Evolutionary conservation across 1,140 invertebrate genomes (phyloP).

Genomic region (Drosophila sp.): DNA sequence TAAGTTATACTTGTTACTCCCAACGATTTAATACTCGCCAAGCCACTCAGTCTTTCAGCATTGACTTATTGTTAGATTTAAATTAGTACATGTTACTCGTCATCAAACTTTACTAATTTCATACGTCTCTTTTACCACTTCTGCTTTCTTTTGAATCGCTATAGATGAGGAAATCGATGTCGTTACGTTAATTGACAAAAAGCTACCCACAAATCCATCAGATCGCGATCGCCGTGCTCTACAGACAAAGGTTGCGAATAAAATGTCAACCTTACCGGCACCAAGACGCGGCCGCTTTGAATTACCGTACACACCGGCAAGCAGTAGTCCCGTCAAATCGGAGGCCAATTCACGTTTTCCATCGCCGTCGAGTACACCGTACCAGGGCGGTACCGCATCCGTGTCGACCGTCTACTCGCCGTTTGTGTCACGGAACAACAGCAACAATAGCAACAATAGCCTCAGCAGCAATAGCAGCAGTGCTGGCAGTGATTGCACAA

Average conservation of each 20-base stretch:
- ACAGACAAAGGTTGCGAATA: constrained; percentile 84
- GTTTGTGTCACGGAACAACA: not conserved
- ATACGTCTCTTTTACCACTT: constrained; percentile 11
- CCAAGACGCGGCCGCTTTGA: constrained; percentile 47
- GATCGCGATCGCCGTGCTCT: constrained; percentile 87
- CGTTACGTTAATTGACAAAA: constrained; percentile 88
- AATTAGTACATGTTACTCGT: constrained; percentile 1
- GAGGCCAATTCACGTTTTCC: constrained; percentile 70
- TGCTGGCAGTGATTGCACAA: constrained; percentile 25
- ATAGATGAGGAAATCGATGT: constrained; percentile 94
- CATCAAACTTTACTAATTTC: not conserved
- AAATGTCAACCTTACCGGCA: constrained; percentile 64
- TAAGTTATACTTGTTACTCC: not conserved
- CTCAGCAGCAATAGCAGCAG: constrained; percentile 40
- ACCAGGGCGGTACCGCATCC: constrained; percentile 35
- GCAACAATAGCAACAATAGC: constrained; percentile 20
- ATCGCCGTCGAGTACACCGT: constrained; percentile 69
- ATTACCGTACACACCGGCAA: constrained; percentile 76
- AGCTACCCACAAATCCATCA: constrained; percentile 88
- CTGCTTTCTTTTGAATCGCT: constrained; percentile 78
- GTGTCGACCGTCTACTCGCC: constrained; percentile 29
- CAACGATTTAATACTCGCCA: no score
- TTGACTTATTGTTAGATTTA: not conserved
- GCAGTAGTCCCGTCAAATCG: constrained; percentile 80
- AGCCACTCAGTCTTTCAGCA: not conserved